Evolutionary conservation across 1,140 invertebrate genomes (phyloP), one percentile per base, ranked within the genome.

Genomic region (Portunus trituberculatus): DNA sequence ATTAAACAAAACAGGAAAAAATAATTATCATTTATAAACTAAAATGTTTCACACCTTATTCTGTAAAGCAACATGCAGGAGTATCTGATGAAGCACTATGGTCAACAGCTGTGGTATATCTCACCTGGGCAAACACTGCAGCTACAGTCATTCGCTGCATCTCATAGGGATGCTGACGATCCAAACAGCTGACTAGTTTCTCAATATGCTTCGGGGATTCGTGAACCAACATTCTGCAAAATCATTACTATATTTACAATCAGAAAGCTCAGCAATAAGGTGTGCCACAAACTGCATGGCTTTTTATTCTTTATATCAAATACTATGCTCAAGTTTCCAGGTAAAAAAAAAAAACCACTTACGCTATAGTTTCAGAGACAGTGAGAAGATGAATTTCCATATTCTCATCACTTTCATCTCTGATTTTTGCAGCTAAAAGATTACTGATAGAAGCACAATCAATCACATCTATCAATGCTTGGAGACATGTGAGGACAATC

Each of bases 381-480:
- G 84, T 89, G 14, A 83, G 91, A 3, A 95, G 86, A 45, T 92
- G 93, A 16, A 93, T 91, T 67, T 95, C 95, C 46, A 90, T 87
- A 20, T 86, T 95, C 3, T 95, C 95, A 89, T 95, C 95, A 90
- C 92, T 93, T 25, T 95, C 95, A 95, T 95, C 95, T 48, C 95
- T 89, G 59, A 95, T 93, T 45, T 95, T 95, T 76, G 91, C 46
- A 7, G 6, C 14, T n/a, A 95, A 83, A 16, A 91, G 86, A 95
- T 31, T 59, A 32, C 86, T 93, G 86, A 95, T 87, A 0, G 92
- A 93, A 4, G 88, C 32, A 31, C 92, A 93, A 32, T 91, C 91
- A 52, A 95, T 89, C 4, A 95, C 92, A 90, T 95, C 76, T 32
- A 95, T 86, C 52, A 95, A 39, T 20, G 91, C 59, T 4, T 82